Conservation (phyloP, 2,113 vertebrate species). For the Silurus asotus region DNA sequence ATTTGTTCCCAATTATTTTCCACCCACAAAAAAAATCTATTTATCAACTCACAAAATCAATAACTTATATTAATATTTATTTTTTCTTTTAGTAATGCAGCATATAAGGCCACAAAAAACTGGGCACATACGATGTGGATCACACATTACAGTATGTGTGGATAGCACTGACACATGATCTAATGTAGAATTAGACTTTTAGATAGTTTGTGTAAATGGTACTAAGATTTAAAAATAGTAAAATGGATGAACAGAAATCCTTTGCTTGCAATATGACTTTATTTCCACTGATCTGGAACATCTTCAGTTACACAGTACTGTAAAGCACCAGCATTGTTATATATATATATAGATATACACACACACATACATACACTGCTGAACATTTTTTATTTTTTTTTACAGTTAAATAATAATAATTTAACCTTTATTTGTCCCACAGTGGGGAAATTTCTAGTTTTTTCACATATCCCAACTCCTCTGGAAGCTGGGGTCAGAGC, state of each 20-base stretch:
- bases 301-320: conserved; percentile 26
- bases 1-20: conserved; percentile 14
- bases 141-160: conserved; percentile 46
- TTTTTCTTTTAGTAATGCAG: conserved; percentile 45
- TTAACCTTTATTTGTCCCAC: too few species aligned
- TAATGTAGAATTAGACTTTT: conserved; percentile 37
- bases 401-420: too few species aligned
- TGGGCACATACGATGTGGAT: conserved; percentile 51
- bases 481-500: too few species aligned
- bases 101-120: conserved; percentile 74
- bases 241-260: conserved; percentile 8
- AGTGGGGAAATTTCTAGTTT: too few species aligned
- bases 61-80: conserved; percentile 46
- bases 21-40: neutral
- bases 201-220: conserved; percentile 47
- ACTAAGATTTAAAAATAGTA: neutral
- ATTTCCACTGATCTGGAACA: neutral
- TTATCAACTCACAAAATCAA: conserved; percentile 33
- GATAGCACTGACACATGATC: conserved; percentile 31
- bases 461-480: too few species aligned
- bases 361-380: neutral
- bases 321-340: neutral
- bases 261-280: conserved; percentile 20
- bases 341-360: neutral
- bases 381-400: too few species aligned